Base-by-base conservation (phyloP, 1,140 invertebrate species). In the Spodoptera frugiperda region DNA sequence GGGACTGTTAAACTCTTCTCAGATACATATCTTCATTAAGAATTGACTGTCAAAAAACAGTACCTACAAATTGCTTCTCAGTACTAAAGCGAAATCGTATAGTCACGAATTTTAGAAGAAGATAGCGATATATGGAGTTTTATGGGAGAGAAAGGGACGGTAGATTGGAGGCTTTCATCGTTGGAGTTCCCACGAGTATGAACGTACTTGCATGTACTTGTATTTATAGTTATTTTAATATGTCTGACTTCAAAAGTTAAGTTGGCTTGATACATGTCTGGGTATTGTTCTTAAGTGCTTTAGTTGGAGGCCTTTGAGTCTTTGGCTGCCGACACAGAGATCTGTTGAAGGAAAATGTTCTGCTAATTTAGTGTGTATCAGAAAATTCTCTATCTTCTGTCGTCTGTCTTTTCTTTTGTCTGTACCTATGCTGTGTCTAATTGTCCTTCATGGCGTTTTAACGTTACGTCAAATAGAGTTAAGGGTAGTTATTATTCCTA, bases 101-200 rank as follows among this genome's bases (percentile, higher is more conserved):
- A 82, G 87, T 89, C 87, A 90, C 89, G 89, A 90, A 88, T 87
- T 86, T 89, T 74, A 39, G 81, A 89, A 15, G 15, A 82, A 55
- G 81, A 83, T n/a, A 30, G 55, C 17, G 21, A 11, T 79, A 84
- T 83, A 53, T 17, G 48, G 44, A 57, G 67, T 73, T 55, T 46
- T 15, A 10, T 17, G 17, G n/a, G 81, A 19, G 15, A 49, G 54
- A 88, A 71, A 67, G 77, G 63, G 84, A 82, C 2, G 55, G 46
- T 57, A 51, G 51, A 77, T 76, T 61, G 57, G 68, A 80, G 79
- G 77, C 82, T 81, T 82, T 78, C 82, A 77, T 78, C 80, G 81
- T 71, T 67, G 79, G 76, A 79, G 81, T 88, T 88, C 87, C 83
- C 87, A 88, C 87, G 87, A 75, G 68, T 19, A 65, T 48, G 33